These are phyloP conservation scores for Neodiprion lecontei DNA, from an alignment of 1,140 invertebrate genomes.

Conservation along the genomic window DNA sequence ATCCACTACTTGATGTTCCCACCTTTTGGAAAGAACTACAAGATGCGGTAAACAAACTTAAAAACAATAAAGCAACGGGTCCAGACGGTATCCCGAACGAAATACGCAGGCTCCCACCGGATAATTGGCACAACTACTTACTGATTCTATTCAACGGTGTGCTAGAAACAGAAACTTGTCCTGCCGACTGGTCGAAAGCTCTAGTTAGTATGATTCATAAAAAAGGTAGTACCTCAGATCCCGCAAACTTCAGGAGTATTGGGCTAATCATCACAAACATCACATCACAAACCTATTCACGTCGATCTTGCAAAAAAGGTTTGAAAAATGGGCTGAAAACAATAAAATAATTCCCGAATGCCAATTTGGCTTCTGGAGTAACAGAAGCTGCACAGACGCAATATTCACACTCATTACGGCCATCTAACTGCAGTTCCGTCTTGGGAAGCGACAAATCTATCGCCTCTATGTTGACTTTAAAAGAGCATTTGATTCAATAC, in stretches of 20 bases:
- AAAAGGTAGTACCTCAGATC: no score
- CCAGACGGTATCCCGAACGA: no score
- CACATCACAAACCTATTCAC: slow-evolving; percentile 32
- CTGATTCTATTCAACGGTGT: no score
- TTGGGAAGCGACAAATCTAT: slow-evolving; percentile 27
- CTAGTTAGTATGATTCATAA: no score
- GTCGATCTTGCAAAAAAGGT: slow-evolving; percentile 18
- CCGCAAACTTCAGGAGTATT: slow-evolving; percentile 21
- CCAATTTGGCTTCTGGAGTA: slow-evolving; percentile 29
- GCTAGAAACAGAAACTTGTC: no score
- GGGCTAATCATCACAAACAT: slow-evolving; percentile 22
- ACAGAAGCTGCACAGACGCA: slow-evolving; percentile 24
- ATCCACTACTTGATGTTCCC: no score
- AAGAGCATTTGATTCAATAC: slow-evolving; percentile 30
- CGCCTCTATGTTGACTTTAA: slow-evolving; percentile 35
- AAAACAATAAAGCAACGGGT: no score
- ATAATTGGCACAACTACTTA: no score
- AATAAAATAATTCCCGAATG: slow-evolving; percentile 26
- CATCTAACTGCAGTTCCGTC: slow-evolving; percentile 22
- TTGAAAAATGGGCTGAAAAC: slow-evolving; percentile 26
- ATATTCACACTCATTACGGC: slow-evolving; percentile 28
- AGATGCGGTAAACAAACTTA: no score
- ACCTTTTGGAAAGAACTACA: no score
- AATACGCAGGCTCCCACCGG: no score
- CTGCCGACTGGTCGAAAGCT: no score